Conservation (phyloP, 2,888 invertebrate species). For the Cerastoderma edule region DNA sequence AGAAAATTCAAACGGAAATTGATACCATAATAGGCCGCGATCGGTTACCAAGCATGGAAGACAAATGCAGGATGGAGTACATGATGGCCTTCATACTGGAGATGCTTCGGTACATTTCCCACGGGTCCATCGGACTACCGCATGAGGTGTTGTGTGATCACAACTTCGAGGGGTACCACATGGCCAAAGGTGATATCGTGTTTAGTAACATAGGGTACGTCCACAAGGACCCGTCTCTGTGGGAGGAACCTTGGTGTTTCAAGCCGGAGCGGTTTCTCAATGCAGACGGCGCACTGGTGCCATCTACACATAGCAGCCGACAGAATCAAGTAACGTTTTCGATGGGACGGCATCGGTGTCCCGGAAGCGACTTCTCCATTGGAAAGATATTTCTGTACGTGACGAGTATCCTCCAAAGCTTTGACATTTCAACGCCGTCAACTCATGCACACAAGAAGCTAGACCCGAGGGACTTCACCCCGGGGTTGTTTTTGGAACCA, state of each 20-base stretch:
- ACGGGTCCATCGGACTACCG: constrained; percentile 31
- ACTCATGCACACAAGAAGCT: not conserved
- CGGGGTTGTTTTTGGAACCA: constrained; percentile 33
- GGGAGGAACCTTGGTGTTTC: constrained; percentile 61
- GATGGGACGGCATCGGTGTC: constrained; percentile 66
- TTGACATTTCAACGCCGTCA: constrained; percentile 27
- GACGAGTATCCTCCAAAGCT: constrained; percentile 61
- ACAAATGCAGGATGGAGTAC: constrained; percentile 50
- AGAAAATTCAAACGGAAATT: constrained; percentile 58
- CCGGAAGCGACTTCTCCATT: constrained; percentile 67
- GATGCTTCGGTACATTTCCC: constrained; percentile 38
- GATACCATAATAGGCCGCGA: constrained; percentile 50
- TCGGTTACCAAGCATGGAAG: constrained; percentile 37
- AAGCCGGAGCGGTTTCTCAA: constrained; percentile 60
- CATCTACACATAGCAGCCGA: constrained; percentile 45
- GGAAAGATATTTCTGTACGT: constrained; percentile 67
- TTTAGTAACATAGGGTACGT: constrained; percentile 51
- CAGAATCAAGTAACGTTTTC: constrained; percentile 64
- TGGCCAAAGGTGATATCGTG: constrained; percentile 31
- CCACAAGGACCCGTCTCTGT: constrained; percentile 47
- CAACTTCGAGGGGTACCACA: constrained; percentile 35
- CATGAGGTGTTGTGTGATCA: constrained; percentile 35
- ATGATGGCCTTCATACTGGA: constrained; percentile 51
- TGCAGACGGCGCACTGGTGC: constrained; percentile 47
- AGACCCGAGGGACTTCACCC: constrained; percentile 29